Conservation (phyloP, 2,797 vertebrate species). For the Notolepis coatsorum region DNA sequence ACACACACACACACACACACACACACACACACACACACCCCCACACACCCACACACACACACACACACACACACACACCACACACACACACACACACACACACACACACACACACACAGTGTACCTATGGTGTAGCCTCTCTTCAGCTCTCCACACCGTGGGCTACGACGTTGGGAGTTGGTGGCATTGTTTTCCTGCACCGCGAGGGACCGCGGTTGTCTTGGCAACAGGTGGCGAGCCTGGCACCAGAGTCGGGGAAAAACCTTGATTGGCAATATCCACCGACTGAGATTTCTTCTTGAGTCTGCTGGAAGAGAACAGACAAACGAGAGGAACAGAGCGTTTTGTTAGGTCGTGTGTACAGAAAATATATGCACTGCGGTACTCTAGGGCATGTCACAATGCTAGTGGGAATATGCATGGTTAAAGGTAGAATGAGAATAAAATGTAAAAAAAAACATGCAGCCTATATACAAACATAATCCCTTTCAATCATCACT, state of each 20-base stretch:
- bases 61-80: neutral
- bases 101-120: neutral
- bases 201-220: constrained; percentile 80
- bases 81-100: constrained; percentile 3
- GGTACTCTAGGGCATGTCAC: too few relatives aligned
- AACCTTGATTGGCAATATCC: constrained; percentile 90
- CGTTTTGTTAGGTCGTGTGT: neutral
- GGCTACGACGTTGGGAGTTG: constrained; percentile 87
- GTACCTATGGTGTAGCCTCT: constrained; percentile 92
- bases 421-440: too few relatives aligned
- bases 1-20: neutral
- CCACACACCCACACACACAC: too few relatives aligned
- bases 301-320: constrained; percentile 82
- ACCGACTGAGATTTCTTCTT: constrained; percentile 99
- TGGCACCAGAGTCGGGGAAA: constrained; percentile 84
- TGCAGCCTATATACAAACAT: too few relatives aligned
- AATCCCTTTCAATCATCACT: too few relatives aligned
- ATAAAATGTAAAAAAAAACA: too few relatives aligned
- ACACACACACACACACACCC: neutral
- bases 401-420: too few relatives aligned
- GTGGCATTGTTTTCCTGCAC: constrained; percentile 90
- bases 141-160: constrained; percentile 69
- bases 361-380: too few relatives aligned
- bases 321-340: constrained; percentile 21
- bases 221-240: constrained; percentile 84